phyloP scores from a whole-genome alignment of 2,888 invertebrate genomes.

The Meganola albula region DNA sequence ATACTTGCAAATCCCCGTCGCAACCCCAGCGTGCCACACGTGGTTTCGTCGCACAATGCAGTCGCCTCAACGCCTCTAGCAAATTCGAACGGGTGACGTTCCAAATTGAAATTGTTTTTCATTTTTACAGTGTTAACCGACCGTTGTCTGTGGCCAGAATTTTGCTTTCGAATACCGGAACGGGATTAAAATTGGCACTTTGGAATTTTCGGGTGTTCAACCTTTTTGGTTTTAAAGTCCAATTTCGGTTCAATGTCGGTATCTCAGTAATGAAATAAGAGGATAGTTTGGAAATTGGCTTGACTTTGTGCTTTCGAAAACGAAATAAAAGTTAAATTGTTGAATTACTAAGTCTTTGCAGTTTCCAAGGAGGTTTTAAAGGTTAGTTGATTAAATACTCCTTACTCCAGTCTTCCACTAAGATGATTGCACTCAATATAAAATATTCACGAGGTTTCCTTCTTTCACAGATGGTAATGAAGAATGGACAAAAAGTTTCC shows the following conservation, averaged over 20 bases:
- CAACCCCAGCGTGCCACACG: constrained; percentile 41
- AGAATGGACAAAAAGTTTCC: constrained; percentile 35
- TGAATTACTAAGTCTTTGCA: too few species aligned
- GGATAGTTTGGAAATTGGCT: background rate
- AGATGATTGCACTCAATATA: constrained; percentile 18
- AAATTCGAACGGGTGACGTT: constrained; percentile 70
- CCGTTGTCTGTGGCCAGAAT: constrained; percentile 54
- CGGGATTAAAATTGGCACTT: constrained; percentile 31
- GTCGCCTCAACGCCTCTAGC: constrained; percentile 47
- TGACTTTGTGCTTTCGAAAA: background rate
- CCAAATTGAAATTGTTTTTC: constrained; percentile 72
- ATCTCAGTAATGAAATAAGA: constrained; percentile 1
- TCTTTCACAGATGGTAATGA: constrained; percentile 37
- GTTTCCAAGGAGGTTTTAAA: too few species aligned
- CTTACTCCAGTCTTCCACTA: too few species aligned
- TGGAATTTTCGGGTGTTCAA: constrained; percentile 19
- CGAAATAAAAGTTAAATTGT: too few species aligned
- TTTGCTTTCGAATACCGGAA: constrained; percentile 40
- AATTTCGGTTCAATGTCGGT: constrained; percentile 16
- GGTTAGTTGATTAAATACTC: too few species aligned
- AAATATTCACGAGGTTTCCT: constrained; percentile 41
- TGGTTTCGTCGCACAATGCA: constrained; percentile 40
- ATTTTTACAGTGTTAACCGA: constrained; percentile 62
- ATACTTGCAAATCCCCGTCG: too few species aligned
- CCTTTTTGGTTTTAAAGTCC: constrained; percentile 22